Conservation (phyloP, 2,888 invertebrate genomes). For the Pycnomerus fuliginosus region DNA sequence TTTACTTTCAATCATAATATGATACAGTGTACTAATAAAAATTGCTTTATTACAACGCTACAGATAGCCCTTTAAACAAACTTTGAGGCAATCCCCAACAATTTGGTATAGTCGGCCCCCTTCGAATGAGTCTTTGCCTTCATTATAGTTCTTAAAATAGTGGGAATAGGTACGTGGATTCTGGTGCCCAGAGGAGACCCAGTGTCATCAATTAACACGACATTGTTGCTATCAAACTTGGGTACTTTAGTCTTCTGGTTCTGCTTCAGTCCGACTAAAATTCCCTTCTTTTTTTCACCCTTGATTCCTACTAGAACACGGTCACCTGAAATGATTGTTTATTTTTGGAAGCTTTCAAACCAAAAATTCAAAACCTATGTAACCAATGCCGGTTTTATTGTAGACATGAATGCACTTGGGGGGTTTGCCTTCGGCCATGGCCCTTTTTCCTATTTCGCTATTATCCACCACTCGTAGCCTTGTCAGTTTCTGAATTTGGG, state of each 20-base stretch:
- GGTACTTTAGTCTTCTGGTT: slow-evolving; percentile 80
- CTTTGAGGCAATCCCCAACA: slow-evolving; percentile 84
- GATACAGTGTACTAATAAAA: no score
- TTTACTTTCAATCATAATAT: no score
- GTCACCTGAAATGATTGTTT: slow-evolving; percentile 62
- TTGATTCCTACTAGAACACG: slow-evolving; percentile 90
- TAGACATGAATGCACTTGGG: slow-evolving; percentile 94
- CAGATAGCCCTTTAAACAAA: slow-evolving; percentile 80
- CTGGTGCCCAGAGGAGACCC: slow-evolving; percentile 94
- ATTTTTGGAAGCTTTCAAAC: slow-evolving; percentile 1
- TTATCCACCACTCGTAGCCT: slow-evolving; percentile 94
- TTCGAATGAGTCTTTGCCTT: slow-evolving; percentile 79
- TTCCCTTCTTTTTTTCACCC: slow-evolving; percentile 93
- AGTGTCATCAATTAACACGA: slow-evolving; percentile 92
- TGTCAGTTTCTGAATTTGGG: slow-evolving; percentile 72
- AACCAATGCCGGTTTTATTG: slow-evolving; percentile 69
- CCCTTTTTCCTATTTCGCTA: slow-evolving; percentile 90
- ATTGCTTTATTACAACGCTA: no score
- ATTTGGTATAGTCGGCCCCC: slow-evolving; percentile 88
- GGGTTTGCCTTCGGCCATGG: slow-evolving; percentile 92
- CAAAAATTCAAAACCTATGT: slow-evolving; percentile 54
- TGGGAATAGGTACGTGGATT: slow-evolving; percentile 94
- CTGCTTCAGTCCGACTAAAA: slow-evolving; percentile 85
- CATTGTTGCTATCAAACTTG: slow-evolving; percentile 92
- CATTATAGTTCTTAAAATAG: slow-evolving; percentile 78